Percentiles rank a stretch among this genome's conserved stretches.
These are phyloP conservation scores for Hemicentrotus pulcherrimus DNA, from an alignment of 35 echinoderm and acorn worm genomes.

Conservation along the genomic window DNA sequence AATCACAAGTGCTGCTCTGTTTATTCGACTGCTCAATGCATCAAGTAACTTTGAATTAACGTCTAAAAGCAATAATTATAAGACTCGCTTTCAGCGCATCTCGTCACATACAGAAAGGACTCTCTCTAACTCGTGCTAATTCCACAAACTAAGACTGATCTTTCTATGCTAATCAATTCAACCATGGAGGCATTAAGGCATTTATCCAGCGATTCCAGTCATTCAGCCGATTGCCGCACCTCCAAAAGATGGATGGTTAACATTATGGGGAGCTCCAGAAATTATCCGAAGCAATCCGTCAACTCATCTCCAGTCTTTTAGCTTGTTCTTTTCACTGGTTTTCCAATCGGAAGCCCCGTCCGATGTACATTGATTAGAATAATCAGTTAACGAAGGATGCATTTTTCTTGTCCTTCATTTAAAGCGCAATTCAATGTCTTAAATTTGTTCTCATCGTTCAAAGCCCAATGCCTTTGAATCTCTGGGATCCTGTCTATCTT, in stretches of 20 bases:
- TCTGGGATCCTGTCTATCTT: too few relatives aligned
- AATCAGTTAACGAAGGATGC: not conserved
- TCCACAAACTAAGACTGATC: not conserved
- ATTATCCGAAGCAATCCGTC: conserved; percentile 7
- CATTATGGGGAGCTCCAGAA: not conserved
- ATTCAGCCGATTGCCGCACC: not conserved
- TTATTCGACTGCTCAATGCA: too few relatives aligned
- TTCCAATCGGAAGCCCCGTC: not conserved
- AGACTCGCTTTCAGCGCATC: not conserved
- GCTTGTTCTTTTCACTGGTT: not conserved
- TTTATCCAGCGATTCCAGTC: not conserved
- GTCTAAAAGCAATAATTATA: not conserved
- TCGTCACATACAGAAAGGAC: not conserved
- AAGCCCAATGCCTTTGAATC: too few relatives aligned
- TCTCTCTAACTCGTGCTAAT: not conserved
- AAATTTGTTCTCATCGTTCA: too few relatives aligned
- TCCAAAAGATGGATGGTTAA: not conserved
- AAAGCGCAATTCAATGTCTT: not conserved
- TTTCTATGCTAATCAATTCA: conserved; percentile 36
- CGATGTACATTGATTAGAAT: not conserved
- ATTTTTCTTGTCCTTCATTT: not conserved
- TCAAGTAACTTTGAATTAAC: not conserved
- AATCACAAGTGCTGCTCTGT: not conserved
- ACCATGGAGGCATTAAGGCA: not conserved
- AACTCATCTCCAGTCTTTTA: not conserved